A percentile compares a stretch with the other conserved stretches of the same genome.
phyloP scores from a whole-genome alignment of 2,888 invertebrate species.

The Thereva nobilitata region DNA sequence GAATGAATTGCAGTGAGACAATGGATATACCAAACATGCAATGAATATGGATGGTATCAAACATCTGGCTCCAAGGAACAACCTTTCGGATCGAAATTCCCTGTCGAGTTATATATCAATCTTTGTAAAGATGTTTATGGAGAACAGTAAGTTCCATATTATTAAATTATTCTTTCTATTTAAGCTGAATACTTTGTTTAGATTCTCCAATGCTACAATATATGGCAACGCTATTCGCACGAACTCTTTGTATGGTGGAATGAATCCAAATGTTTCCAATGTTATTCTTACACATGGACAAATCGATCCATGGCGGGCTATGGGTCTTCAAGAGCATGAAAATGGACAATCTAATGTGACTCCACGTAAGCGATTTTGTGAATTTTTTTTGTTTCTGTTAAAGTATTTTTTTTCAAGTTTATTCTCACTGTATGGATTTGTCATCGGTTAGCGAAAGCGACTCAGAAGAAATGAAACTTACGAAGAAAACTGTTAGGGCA shows the following conservation, averaged over 20 bases:
- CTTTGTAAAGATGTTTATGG: too few relatives aligned
- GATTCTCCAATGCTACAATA: too few relatives aligned
- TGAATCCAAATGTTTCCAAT: conserved; percentile 57
- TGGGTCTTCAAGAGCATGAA: conserved; percentile 57
- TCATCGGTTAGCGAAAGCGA: conserved; percentile 48
- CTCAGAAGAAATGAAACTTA: conserved; percentile 49
- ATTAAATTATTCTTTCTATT: too few relatives aligned
- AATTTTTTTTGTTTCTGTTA: conserved; percentile 14
- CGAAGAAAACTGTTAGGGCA: conserved; percentile 26
- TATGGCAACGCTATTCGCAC: conserved; percentile 50
- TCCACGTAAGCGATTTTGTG: conserved; percentile 42
- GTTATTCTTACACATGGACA: conserved; percentile 62
- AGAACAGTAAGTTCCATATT: too few relatives aligned
- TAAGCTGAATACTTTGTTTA: too few relatives aligned
- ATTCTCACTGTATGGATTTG: conserved; percentile 54
- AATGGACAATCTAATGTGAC: conserved; percentile 43
- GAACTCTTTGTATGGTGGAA: conserved; percentile 60
- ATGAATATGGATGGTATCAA: too few relatives aligned
- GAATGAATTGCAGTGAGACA: too few relatives aligned
- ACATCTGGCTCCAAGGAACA: too few relatives aligned
- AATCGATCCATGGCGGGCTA: conserved; percentile 63
- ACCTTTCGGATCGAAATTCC: too few relatives aligned
- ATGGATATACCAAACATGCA: too few relatives aligned
- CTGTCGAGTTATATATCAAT: too few relatives aligned
- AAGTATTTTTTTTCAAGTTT: conserved; percentile 44